These are phyloP conservation scores for Beaufortia kweichowensis DNA, from an alignment of 2,113 vertebrate species.

Conservation along the genomic window DNA sequence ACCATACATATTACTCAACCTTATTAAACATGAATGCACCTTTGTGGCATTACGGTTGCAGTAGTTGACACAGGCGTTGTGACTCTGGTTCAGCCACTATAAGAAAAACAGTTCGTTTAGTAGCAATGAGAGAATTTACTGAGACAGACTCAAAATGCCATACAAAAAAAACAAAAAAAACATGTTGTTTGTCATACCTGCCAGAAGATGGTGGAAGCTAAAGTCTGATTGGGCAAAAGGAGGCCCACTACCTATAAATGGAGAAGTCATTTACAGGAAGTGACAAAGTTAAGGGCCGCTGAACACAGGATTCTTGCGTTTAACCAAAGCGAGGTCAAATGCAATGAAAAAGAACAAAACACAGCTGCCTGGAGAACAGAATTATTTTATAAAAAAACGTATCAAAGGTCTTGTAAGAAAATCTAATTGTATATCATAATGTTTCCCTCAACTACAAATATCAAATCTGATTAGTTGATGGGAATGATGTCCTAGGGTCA, in stretches of 20 bases:
- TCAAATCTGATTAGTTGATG: too few relatives aligned
- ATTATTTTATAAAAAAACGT: too few relatives aligned
- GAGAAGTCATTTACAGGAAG: neutral
- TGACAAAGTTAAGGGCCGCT: neutral
- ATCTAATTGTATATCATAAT: too few relatives aligned
- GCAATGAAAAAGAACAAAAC: too few relatives aligned
- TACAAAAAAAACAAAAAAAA: neutral
- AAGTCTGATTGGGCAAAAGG: constrained; percentile 90
- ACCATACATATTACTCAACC: neutral
- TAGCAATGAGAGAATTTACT: neutral
- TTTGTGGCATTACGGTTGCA: constrained; percentile 92
- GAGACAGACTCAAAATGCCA: neutral
- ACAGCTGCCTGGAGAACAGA: too few relatives aligned
- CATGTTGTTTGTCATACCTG: constrained; percentile 73
- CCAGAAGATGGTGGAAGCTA: constrained; percentile 90
- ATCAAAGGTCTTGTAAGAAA: too few relatives aligned
- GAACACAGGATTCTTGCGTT: neutral
- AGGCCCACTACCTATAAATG: constrained; percentile 86
- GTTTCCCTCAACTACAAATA: too few relatives aligned
- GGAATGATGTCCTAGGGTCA: too few relatives aligned
- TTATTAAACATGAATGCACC: constrained; percentile 65
- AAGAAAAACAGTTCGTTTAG: constrained; percentile 31
- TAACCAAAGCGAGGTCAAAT: too few relatives aligned
- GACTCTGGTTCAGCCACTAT: constrained; percentile 95
- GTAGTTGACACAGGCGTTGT: constrained; percentile 95